A percentile compares a stretch with the other conserved stretches of the same genome.
Evolutionary conservation across 1,140 invertebrate species (phyloP).

Genomic region (Panagrolaimus sp.): DNA sequence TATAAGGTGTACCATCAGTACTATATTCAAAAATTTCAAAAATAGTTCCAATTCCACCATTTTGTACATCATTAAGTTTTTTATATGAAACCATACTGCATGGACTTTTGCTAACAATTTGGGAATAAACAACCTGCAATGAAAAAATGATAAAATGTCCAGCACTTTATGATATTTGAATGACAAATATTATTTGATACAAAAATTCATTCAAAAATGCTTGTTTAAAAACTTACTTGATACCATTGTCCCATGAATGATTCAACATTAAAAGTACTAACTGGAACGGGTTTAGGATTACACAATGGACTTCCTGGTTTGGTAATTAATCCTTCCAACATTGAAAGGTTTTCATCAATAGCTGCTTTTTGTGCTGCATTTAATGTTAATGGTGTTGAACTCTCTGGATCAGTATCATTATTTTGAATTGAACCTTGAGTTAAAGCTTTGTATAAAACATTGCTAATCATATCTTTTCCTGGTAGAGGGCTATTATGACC

Average conservation of each 20-base stretch:
- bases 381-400: constrained; percentile 43
- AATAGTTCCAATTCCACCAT: constrained; percentile 50
- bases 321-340: constrained; percentile 56
- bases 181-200: no score
- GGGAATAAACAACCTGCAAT: constrained; percentile 49
- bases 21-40: constrained; percentile 58
- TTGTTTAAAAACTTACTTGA: constrained; percentile 42
- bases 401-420: constrained; percentile 14
- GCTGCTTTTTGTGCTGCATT: constrained; percentile 55
- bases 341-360: constrained; percentile 55
- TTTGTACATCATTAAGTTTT: constrained; percentile 53
- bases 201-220: no score
- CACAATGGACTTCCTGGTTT: constrained; percentile 55
- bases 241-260: constrained; percentile 58
- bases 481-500: constrained; percentile 54
- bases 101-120: constrained; percentile 51
- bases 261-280: constrained; percentile 49
- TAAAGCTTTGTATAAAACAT: constrained; percentile 57
- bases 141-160: neutral
- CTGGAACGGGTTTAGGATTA: constrained; percentile 52
- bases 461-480: constrained; percentile 50
- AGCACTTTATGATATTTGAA: no score
- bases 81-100: constrained; percentile 56
- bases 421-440: constrained; percentile 51
- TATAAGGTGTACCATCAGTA: constrained; percentile 57